phyloP scores from a whole-genome alignment of 2,888 invertebrate species.

The Hanleya hanleyi region DNA sequence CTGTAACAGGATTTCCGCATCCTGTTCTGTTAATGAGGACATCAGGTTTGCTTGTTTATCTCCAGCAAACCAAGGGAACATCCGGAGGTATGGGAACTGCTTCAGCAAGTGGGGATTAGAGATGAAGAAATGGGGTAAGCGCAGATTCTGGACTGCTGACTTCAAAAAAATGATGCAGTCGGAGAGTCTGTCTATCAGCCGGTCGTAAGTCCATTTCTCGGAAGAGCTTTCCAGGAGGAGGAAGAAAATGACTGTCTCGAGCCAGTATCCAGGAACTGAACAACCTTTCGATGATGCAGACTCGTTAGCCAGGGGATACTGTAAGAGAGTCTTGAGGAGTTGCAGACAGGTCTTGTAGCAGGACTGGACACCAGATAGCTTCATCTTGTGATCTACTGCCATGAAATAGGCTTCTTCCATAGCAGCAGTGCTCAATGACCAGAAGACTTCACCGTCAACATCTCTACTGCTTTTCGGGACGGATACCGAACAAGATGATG shows the following conservation, averaged over 20 bases:
- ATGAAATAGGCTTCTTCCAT: conserved; percentile 39
- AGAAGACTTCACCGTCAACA: conserved; percentile 41
- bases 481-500: conserved; percentile 33
- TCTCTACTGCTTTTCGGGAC: conserved; percentile 15
- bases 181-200: conserved; percentile 51
- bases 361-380: conserved; percentile 39
- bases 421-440: conserved; percentile 45
- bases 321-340: conserved; percentile 53
- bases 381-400: conserved; percentile 38
- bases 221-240: conserved; percentile 55
- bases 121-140: conserved; percentile 56
- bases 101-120: conserved; percentile 55
- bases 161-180: conserved; percentile 55
- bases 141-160: conserved; percentile 46
- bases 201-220: conserved; percentile 50
- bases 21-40: conserved; percentile 39
- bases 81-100: conserved; percentile 46
- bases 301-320: conserved; percentile 40
- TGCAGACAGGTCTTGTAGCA: conserved; percentile 51
- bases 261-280: conserved; percentile 17
- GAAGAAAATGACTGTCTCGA: conserved; percentile 51
- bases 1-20: conserved; percentile 43
- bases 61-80: conserved; percentile 39
- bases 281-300: conserved; percentile 17
- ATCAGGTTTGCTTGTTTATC: conserved; percentile 56